phyloP scores from a whole-genome alignment of 2,113 vertebrate genomes.

The Sorex fumeus region DNA sequence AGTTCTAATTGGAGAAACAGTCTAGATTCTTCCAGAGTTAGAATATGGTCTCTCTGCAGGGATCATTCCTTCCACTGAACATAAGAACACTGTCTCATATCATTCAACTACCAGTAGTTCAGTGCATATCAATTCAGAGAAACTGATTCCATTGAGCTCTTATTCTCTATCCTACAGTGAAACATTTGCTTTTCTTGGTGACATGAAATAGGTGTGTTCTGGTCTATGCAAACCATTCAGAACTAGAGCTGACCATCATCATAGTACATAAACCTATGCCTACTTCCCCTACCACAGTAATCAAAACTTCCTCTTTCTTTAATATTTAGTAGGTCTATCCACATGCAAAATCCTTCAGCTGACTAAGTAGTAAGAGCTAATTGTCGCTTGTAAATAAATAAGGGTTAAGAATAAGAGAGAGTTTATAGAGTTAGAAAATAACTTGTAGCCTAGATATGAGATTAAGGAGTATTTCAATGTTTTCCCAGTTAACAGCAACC shows the following conservation, averaged over 20 bases:
- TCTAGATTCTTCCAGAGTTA: background rate
- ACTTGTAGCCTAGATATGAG: background rate
- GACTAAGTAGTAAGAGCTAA: background rate
- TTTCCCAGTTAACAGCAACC: background rate
- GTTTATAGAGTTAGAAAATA: background rate
- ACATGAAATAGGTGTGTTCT: background rate
- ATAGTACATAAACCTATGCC: background rate
- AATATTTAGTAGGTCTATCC: background rate
- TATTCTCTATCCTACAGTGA: background rate
- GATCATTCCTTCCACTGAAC: slow-evolving; percentile 19
- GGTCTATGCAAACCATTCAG: background rate
- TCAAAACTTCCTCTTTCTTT: background rate
- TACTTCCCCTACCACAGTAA: background rate
- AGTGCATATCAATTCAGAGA: background rate
- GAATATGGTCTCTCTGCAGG: background rate
- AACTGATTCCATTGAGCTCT: background rate
- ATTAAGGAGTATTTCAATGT: background rate
- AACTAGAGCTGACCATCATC: background rate
- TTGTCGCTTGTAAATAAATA: background rate
- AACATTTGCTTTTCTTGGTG: background rate
- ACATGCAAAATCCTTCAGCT: background rate
- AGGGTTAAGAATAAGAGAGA: background rate
- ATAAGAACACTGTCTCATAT: background rate
- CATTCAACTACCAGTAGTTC: background rate
- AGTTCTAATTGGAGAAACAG: background rate